phyloP scores from a whole-genome alignment of 2,113 vertebrate species.

The Rhabdomys dilectus region DNA sequence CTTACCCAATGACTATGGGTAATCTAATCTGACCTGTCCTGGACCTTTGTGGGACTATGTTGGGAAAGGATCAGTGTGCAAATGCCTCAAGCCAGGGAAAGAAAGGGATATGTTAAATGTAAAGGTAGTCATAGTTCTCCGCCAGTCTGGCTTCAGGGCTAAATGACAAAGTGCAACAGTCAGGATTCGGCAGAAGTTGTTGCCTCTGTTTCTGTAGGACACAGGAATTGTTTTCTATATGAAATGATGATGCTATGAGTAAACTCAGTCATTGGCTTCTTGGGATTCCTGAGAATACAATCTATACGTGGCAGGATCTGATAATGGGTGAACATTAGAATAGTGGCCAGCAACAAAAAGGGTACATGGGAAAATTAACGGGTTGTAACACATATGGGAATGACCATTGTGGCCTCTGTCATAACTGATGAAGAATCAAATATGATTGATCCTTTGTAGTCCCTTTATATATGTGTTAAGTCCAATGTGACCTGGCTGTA shows the following conservation, averaged over 20 bases:
- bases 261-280: background rate
- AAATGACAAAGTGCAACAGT: background rate
- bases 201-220: background rate
- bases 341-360: background rate
- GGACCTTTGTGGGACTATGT: background rate
- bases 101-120: fast-evolving
- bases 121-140: background rate
- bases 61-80: background rate
- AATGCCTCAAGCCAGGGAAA: background rate
- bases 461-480: background rate
- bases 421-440: background rate
- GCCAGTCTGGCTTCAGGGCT: background rate
- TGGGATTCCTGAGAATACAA: background rate
- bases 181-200: background rate
- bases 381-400: background rate
- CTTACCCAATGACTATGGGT: background rate
- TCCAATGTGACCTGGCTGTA: background rate
- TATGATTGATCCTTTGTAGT: background rate
- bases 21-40: background rate
- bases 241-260: background rate
- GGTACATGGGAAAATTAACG: background rate
- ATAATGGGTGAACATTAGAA: no score
- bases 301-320: background rate
- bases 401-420: background rate
- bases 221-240: background rate